Evolutionary conservation across 1,140 invertebrate species (phyloP).

Genomic region (Philotrypesis tridentata): DNA sequence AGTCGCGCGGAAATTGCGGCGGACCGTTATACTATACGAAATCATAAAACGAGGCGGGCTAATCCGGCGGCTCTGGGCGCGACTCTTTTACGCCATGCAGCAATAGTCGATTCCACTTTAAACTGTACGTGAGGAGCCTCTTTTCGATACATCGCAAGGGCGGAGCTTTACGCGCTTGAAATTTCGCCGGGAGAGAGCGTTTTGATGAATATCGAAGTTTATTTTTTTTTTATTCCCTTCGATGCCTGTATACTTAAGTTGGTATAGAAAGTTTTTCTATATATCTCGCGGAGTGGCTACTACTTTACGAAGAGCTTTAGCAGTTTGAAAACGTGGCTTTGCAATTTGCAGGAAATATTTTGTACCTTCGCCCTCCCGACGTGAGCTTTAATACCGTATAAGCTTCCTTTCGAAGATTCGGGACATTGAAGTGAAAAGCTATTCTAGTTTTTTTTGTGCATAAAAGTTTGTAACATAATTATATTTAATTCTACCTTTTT

Average conservation of each 20-base stretch:
- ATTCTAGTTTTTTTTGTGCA: too few relatives aligned
- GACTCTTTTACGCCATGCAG: not conserved
- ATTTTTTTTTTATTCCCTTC: not conserved
- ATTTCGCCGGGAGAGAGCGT: not conserved
- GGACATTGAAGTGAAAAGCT: not conserved
- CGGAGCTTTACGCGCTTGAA: not conserved
- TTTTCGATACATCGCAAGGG: not conserved
- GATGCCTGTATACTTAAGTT: not conserved
- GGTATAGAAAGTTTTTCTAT: not conserved
- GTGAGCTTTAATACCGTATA: not conserved
- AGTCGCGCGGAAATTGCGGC: not conserved
- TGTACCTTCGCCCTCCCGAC: not conserved
- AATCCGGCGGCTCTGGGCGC: not conserved
- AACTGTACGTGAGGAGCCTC: not conserved
- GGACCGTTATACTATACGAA: not conserved
- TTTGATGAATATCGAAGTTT: not conserved
- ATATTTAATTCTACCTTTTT: too few relatives aligned
- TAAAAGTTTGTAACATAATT: too few relatives aligned
- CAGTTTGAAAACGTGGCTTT: not conserved
- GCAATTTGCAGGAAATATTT: not conserved
- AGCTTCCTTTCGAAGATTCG: not conserved
- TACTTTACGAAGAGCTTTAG: not conserved
- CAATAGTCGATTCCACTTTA: not conserved
- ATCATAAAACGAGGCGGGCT: not conserved
- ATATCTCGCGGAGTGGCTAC: too few relatives aligned